phyloP scores from a whole-genome alignment of 2,888 invertebrate species.

The Leucophora obtusa region DNA sequence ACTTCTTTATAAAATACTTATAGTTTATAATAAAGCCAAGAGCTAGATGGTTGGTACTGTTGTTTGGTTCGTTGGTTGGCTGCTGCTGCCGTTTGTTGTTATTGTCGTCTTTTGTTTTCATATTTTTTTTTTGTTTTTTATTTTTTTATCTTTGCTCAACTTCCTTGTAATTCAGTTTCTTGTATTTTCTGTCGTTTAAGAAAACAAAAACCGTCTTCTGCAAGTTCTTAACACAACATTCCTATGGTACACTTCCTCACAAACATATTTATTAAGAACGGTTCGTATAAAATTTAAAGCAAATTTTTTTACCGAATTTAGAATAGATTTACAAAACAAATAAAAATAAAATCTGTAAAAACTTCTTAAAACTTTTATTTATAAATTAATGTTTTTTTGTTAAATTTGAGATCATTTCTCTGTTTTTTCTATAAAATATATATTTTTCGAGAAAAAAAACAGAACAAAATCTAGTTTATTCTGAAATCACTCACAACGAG shows the following conservation, averaged over 20 bases:
- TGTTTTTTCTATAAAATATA: too few relatives aligned
- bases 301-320: too few relatives aligned
- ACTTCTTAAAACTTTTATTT: too few relatives aligned
- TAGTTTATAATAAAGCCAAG: constrained; percentile 62
- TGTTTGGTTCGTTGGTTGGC: constrained; percentile 20
- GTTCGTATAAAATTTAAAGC: neutral
- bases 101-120: constrained; percentile 20
- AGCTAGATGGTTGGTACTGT: constrained; percentile 35
- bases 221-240: constrained; percentile 50
- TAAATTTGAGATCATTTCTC: too few relatives aligned
- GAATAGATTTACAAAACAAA: too few relatives aligned
- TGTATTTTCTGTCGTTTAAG: constrained; percentile 60
- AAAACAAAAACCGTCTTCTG: constrained; percentile 55
- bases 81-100: constrained; percentile 21
- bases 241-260: constrained; percentile 11
- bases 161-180: constrained; percentile 56
- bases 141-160: constrained; percentile 7
- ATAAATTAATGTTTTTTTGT: too few relatives aligned
- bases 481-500: too few relatives aligned
- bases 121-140: constrained; percentile 15
- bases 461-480: too few relatives aligned
- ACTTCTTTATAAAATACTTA: constrained; percentile 64
- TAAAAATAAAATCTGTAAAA: too few relatives aligned
- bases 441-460: too few relatives aligned
- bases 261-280: neutral